phyloP scores from a whole-genome alignment of 2,888 invertebrate genomes.

The Nasonovia ribisnigri region DNA sequence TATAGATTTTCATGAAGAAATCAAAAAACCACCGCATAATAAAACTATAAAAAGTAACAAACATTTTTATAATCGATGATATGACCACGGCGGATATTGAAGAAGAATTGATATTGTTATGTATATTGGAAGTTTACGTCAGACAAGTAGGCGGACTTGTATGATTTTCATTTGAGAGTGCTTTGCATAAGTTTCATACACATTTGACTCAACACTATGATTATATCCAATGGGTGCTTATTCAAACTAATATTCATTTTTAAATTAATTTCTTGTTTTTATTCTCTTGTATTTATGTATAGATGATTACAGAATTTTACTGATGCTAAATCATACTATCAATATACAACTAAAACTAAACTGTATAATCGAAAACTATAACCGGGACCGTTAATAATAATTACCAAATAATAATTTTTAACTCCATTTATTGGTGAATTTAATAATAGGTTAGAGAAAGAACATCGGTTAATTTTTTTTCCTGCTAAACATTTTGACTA shows the following conservation, averaged over 20 bases:
- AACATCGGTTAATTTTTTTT: not conserved
- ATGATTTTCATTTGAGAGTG: not conserved
- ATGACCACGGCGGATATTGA: not conserved
- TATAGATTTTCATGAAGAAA: not conserved
- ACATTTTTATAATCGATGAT: not conserved
- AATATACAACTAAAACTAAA: not conserved
- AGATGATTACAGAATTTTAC: not conserved
- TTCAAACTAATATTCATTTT: not conserved
- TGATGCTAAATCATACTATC: not conserved
- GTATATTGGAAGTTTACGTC: not conserved
- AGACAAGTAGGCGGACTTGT: not conserved
- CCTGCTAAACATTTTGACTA: not conserved
- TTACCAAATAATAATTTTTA: no score
- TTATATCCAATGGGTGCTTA: not conserved
- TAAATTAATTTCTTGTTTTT: not conserved
- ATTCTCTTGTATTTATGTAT: not conserved
- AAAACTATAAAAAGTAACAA: not conserved
- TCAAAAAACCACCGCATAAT: not conserved
- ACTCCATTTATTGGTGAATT: not conserved
- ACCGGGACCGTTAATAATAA: not conserved
- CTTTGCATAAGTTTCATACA: not conserved
- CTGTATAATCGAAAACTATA: not conserved
- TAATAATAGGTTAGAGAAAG: not conserved
- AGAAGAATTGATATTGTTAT: not conserved
- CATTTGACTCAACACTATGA: not conserved